Evolutionary conservation across 2,888 invertebrate genomes (phyloP).

Genomic region (Osedax fenrisi): DNA sequence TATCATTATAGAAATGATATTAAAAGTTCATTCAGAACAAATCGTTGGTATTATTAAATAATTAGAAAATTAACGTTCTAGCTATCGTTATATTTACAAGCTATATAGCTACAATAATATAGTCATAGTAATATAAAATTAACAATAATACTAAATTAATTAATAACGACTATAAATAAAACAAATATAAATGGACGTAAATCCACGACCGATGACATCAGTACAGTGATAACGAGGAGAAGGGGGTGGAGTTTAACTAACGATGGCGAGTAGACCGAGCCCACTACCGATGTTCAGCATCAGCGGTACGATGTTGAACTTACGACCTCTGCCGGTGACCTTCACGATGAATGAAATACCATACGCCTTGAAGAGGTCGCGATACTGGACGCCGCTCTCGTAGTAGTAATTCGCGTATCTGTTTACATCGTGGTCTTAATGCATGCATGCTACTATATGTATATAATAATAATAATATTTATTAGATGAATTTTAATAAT

Average conservation of each 20-base stretch:
- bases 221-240: no score
- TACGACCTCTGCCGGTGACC: conserved; percentile 52
- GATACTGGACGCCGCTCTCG: conserved; percentile 38
- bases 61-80: no score
- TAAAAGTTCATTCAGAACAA: no score
- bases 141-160: not conserved
- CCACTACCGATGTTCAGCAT: conserved; percentile 53
- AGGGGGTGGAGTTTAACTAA: no score
- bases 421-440: no score
- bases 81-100: no score
- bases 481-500: not conserved
- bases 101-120: no score
- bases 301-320: conserved; percentile 52
- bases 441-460: not conserved
- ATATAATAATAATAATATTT: no score
- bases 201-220: not conserved
- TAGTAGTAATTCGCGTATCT: conserved; percentile 50
- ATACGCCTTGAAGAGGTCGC: conserved; percentile 52
- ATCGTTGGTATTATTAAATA: not conserved
- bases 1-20: no score
- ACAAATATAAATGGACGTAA: not conserved
- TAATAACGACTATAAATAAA: not conserved
- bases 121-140: no score
- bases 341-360: conserved; percentile 53
- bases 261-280: conserved; percentile 52